Conservation (phyloP, 2,888 invertebrate species). For the Reticulitermes lucifugus region DNA sequence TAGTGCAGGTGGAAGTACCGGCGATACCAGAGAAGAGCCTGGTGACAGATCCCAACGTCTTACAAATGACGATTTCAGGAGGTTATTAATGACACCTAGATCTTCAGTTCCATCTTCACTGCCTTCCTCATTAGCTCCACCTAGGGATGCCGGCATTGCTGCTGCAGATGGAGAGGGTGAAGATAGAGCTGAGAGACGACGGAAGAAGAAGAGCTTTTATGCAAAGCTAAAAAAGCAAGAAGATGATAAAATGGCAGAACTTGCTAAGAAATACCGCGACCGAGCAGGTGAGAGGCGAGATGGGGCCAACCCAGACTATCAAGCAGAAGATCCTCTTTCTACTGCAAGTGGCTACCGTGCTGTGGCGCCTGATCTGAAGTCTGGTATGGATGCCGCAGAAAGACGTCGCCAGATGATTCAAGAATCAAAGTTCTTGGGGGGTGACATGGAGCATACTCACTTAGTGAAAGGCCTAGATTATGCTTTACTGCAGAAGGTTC, state of each 20-base stretch:
- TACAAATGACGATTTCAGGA: constrained; percentile 97
- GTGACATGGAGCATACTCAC: constrained; percentile 99
- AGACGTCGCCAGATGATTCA: constrained; percentile 93
- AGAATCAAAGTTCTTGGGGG: constrained; percentile 99
- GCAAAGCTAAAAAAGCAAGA: constrained; percentile 94
- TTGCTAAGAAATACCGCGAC: constrained; percentile 94
- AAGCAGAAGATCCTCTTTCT: constrained; percentile 85
- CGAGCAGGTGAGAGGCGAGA: constrained; percentile 91
- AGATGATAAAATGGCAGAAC: constrained; percentile 92
- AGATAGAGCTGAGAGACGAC: constrained; percentile 84
- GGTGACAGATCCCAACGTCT: constrained; percentile 71
- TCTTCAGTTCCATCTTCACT: constrained; percentile 73
- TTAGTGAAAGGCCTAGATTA: constrained; percentile 98
- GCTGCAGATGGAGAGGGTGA: constrained; percentile 64
- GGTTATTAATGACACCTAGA: constrained; percentile 94
- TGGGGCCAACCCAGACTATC: constrained; percentile 84
- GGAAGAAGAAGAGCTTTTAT: constrained; percentile 95
- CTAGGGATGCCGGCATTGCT: constrained; percentile 56
- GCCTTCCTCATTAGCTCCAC: constrained; percentile 51
- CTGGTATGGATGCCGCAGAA: constrained; percentile 95
- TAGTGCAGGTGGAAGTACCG: neutral
- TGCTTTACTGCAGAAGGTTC: constrained; percentile 90
- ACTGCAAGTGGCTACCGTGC: constrained; percentile 91
- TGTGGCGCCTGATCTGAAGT: constrained; percentile 96
- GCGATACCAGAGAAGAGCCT: constrained; percentile 41